These are phyloP conservation scores for Standfussiana lucernea DNA, from an alignment of 2,888 invertebrate genomes.

Conservation along the genomic window DNA sequence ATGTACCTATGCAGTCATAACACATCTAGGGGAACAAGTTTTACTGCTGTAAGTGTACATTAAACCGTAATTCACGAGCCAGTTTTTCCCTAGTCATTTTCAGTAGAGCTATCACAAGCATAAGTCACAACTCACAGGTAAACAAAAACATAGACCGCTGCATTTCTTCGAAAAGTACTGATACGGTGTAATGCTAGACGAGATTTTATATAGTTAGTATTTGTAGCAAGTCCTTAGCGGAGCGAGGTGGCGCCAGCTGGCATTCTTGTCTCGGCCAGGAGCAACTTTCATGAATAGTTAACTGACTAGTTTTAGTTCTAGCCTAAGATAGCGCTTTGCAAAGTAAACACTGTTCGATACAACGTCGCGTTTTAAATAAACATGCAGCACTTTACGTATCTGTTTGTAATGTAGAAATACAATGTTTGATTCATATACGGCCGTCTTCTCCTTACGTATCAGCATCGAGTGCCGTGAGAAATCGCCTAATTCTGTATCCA, in stretches of 20 bases:
- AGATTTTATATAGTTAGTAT: conserved; percentile 62
- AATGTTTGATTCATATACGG: conserved; percentile 69
- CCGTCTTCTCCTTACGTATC: conserved; percentile 29
- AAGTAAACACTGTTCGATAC: conserved; percentile 75
- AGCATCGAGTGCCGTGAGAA: conserved; percentile 36
- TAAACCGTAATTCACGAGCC: conserved; percentile 6
- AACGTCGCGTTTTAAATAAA: conserved; percentile 67
- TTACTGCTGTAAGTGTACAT: conserved; percentile 11
- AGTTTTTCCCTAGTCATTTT: conserved; percentile 3
- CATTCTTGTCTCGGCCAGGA: conserved; percentile 84
- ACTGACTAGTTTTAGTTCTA: conserved; percentile 83
- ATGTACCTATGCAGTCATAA: conserved; percentile 38
- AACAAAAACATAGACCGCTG: conserved; percentile 27
- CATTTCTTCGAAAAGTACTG: conserved; percentile 34
- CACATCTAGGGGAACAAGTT: conserved; percentile 11
- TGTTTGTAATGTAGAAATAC: conserved; percentile 66
- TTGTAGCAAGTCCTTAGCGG: conserved; percentile 66
- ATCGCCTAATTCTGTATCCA: conserved; percentile 30
- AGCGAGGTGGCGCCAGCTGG: conserved; percentile 82
- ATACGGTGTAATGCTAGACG: conserved; percentile 39
- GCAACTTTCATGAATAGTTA: conserved; percentile 89
- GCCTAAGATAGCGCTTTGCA: conserved; percentile 73
- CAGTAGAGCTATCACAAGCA: background rate
- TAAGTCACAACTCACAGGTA: background rate
- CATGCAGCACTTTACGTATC: conserved; percentile 63